Evolutionary conservation across 2,113 vertebrate genomes (phyloP), one percentile per base, ranked within the genome.

Genomic region (Phoxinus phoxinus): DNA sequence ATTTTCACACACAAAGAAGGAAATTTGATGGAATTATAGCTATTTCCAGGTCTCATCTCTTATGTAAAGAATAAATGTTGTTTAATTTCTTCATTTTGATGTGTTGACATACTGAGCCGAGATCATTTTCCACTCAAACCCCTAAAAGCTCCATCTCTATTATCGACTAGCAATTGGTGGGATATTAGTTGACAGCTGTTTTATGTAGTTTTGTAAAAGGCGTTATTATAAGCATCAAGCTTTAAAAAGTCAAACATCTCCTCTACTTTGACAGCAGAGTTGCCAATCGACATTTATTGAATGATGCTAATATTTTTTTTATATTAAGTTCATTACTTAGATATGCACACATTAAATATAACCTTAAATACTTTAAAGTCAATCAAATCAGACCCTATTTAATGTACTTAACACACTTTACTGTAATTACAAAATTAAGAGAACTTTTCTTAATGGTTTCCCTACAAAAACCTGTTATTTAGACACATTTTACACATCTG

Each of bases 1-100:
- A 93, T 94, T 92, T 93, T 85, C 87, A 79, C 79, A 91, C 92
- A 93, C 94, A 94, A 94, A 88, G 93, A 91, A 90, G 89, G 90
- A 90, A 91, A 93, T 93, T 90, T 93, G 92, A 93, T 88, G 92
- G 93, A 92, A 93, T 95, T 94, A 95, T 93, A 93, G 94, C 92
- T 91, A 93, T 94, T 94, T 93, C 91, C 90, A 93, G 91, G 93
- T 92, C 93, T 89, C 92, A 89, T 92, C 92, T 91, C 44, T 76
- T 76, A 90, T 89, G 46, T 72, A 58, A 72, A 83, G 81, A 83
- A 93, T 92, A 91, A 92, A 82, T 92, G 92, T 93, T 91, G 93
- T 94, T 90, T 80, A 61, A 41, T 91, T 92, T 92, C 89, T 93
- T 61, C 15, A 13, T 82, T 71, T 61, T 48, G 72, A 87, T 76